Percentiles rank a stretch among this genome's conserved stretches.
Evolutionary conservation across 2,113 vertebrate species (phyloP).

Genomic region (Vicugna pacos): DNA sequence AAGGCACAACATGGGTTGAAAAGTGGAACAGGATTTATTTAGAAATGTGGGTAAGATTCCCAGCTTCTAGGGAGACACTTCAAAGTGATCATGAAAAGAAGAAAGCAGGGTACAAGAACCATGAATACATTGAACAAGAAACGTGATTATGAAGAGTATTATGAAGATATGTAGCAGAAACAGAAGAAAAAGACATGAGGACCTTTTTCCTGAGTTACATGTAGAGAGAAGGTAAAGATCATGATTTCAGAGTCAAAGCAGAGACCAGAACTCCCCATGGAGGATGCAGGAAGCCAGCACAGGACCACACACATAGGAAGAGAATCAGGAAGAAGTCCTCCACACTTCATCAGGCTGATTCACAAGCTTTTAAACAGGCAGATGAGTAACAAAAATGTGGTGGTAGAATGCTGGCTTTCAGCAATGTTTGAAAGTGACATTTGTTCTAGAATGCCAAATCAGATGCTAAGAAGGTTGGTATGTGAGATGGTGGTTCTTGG

Average conservation of each 20-base stretch:
- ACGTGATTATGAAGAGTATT: background rate
- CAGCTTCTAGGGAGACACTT: background rate
- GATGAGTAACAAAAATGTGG: too few relatives aligned
- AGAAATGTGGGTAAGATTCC: background rate
- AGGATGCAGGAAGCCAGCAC: background rate
- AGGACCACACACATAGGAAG: background rate
- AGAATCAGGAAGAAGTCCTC: background rate
- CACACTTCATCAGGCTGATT: background rate
- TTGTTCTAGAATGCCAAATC: too few relatives aligned
- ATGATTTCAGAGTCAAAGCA: background rate
- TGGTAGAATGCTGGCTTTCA: too few relatives aligned
- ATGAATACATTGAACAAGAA: background rate
- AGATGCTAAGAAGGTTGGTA: too few relatives aligned
- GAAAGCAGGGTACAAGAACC: background rate
- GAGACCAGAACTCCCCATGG: too few relatives aligned
- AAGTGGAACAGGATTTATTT: constrained; percentile 15
- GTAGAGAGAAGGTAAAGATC: background rate
- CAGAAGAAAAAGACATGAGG: accelerated
- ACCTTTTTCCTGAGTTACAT: background rate
- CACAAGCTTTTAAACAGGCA: too few relatives aligned
- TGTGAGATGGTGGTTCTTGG: too few relatives aligned
- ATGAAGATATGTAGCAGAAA: background rate
- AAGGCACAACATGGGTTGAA: background rate
- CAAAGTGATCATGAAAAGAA: background rate
- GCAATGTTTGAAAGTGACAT: too few relatives aligned